Evolutionary conservation across 2,888 invertebrate genomes (phyloP), one percentile per base, ranked within the genome.

Genomic region (Hydrotaea diabolus): DNA sequence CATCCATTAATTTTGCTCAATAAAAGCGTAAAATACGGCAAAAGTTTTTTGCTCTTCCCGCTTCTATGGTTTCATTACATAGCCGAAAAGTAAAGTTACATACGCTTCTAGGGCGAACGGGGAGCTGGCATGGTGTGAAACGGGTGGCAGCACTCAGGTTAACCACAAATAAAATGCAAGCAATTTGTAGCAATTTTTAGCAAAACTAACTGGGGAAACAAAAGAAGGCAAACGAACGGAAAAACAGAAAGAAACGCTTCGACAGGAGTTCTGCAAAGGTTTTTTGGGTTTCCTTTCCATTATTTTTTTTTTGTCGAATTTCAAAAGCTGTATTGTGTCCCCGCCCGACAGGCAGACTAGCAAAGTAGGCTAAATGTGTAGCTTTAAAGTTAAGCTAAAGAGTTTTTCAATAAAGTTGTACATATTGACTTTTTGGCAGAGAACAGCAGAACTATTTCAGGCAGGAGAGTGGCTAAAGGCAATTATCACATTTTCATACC

Each of bases 161-260:
- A 75, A 82, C 82, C 82, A 46, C 71, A 82, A 79, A 76, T 36
- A 78, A 82, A 78, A 75, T 43, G 53, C 55, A 23, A 82, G 55
- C 75, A 78, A 78, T 75, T 82, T 82, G 74, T 75, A 75, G 64
- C 26, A 43, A 49, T 49, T 17, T 74, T 74, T 46, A 21, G 31
- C 43, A 74, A 39, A 53, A 55, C 66, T 39, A 43, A 66, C 46
- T 3, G 11, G 0, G 3, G 31, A 49, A 31, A 62, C 23, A 15
- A 53, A 49, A 69, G 59, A 15, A 59, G 7, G 31, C 31, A 31
- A 31, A 31, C 31, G n/a, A n/a, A n/a, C n/a, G n/a, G 43, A 43
- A 43, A 13, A 43, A 43, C 9, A 43, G 15, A 43, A 43, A 2
- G 2, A 43, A 43, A 43, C 2, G 13, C 36, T 36, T 8, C 9